Conservation (phyloP, 2,888 invertebrate genomes). For the Ryuthela nishihirai region DNA sequence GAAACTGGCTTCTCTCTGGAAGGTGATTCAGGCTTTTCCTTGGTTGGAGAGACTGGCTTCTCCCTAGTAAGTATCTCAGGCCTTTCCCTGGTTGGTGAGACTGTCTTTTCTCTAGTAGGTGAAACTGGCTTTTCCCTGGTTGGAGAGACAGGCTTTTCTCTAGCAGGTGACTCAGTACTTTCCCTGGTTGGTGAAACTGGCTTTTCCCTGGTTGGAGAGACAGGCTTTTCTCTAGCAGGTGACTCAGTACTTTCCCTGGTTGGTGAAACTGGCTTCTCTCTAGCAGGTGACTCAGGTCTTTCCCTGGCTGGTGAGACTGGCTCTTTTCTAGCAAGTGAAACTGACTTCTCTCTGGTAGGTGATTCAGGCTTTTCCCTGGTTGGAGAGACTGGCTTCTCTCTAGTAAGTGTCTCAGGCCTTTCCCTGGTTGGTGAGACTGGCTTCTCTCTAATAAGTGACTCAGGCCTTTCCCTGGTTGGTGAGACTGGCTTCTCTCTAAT, state of each 20-base stretch:
- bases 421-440: neutral
- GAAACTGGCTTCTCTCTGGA: neutral
- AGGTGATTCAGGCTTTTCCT: neutral
- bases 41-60: neutral
- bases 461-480: neutral
- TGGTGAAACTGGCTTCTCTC: slow-evolving; percentile 1
- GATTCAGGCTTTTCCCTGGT: neutral
- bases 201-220: no score
- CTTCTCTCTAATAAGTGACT: neutral
- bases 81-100: no score
- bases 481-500: neutral
- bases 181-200: no score
- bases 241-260: neutral
- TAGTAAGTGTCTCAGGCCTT: neutral
- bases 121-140: neutral
- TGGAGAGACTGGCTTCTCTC: no score
- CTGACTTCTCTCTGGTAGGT: neutral
- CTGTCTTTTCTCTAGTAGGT: neutral
- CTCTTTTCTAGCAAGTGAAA: neutral
- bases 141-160: no score
- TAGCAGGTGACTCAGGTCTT: neutral
- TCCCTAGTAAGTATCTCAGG: neutral
- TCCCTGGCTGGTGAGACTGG: neutral
- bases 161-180: no score
- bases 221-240: no score